Conservation (phyloP, 2,888 invertebrate species). For the Plagodis pulveraria region DNA sequence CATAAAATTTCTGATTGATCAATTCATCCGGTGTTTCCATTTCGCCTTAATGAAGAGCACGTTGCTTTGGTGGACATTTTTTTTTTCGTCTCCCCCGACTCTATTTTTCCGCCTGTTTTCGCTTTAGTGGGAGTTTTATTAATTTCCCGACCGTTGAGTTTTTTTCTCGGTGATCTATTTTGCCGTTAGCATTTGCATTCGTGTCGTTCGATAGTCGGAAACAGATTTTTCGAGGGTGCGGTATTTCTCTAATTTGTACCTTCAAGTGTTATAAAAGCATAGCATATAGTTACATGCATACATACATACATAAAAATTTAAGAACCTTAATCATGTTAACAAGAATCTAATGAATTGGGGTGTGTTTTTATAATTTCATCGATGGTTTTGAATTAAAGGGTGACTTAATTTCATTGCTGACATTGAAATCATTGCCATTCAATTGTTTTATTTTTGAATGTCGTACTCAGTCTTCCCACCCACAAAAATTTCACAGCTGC, state of each 20-base stretch:
- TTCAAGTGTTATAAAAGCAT: not conserved
- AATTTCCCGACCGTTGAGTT: slow-evolving; percentile 65
- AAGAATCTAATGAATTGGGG: too few species aligned
- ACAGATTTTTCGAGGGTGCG: slow-evolving; percentile 54
- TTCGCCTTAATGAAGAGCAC: slow-evolving; percentile 79
- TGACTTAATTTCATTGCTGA: too few species aligned
- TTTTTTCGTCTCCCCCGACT: slow-evolving; percentile 59
- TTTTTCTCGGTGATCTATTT: slow-evolving; percentile 40
- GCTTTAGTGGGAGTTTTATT: slow-evolving; percentile 81
- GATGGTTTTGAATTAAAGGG: too few species aligned
- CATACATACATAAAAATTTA: too few species aligned
- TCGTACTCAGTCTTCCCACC: too few species aligned
- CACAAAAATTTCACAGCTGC: too few species aligned
- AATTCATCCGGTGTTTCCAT: slow-evolving; percentile 82
- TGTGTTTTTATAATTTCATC: too few species aligned
- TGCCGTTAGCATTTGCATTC: slow-evolving; percentile 45
- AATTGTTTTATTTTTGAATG: too few species aligned
- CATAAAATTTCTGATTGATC: slow-evolving; percentile 85
- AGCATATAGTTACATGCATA: too few species aligned
- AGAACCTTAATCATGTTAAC: not conserved
- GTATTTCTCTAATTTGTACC: not conserved
- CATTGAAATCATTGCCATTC: too few species aligned
- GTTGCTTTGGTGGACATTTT: slow-evolving; percentile 68
- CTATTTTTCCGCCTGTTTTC: slow-evolving; percentile 81
- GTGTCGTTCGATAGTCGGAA: slow-evolving; percentile 61